Conservation (phyloP, 2,888 invertebrate genomes). For the Hipparchia semele region DNA sequence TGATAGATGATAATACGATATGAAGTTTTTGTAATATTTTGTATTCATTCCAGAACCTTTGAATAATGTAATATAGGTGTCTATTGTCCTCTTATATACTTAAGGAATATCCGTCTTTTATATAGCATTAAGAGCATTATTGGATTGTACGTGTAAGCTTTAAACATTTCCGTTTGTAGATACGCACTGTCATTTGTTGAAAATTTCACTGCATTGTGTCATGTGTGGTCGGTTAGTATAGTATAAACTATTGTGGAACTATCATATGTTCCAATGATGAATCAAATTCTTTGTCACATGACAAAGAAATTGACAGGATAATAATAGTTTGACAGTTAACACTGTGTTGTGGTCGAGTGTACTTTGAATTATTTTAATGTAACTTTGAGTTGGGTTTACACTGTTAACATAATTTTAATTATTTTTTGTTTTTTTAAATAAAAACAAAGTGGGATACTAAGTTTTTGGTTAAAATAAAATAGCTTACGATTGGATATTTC, state of each 20-base stretch:
- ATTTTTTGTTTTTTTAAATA: background rate
- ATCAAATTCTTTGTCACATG: background rate
- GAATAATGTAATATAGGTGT: conserved; percentile 69
- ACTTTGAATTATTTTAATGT: conserved; percentile 24
- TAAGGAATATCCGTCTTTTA: conserved; percentile 79
- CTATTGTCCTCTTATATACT: conserved; percentile 70
- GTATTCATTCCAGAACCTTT: conserved; percentile 67
- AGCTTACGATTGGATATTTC: no score
- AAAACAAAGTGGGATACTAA: background rate
- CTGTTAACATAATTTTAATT: background rate
- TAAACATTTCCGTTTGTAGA: conserved; percentile 40
- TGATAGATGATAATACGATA: conserved; percentile 43
- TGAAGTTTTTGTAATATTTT: conserved; percentile 74
- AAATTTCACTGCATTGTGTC: conserved; percentile 18
- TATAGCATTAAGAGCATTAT: conserved; percentile 66
- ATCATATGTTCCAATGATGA: background rate
- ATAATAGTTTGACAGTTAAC: conserved; percentile 4
- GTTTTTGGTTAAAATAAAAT: no score
- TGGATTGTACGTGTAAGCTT: conserved; percentile 48
- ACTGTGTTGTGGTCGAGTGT: conserved; percentile 24
- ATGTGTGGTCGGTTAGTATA: conserved; percentile 16
- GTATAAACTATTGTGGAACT: background rate
- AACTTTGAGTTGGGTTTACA: background rate
- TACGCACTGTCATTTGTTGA: conserved; percentile 31
- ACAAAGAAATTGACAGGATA: background rate